A percentile compares a stretch with the other conserved stretches of the same genome.
Conservation (phyloP, 2,113 vertebrate species). For the Anguilla japonica region DNA sequence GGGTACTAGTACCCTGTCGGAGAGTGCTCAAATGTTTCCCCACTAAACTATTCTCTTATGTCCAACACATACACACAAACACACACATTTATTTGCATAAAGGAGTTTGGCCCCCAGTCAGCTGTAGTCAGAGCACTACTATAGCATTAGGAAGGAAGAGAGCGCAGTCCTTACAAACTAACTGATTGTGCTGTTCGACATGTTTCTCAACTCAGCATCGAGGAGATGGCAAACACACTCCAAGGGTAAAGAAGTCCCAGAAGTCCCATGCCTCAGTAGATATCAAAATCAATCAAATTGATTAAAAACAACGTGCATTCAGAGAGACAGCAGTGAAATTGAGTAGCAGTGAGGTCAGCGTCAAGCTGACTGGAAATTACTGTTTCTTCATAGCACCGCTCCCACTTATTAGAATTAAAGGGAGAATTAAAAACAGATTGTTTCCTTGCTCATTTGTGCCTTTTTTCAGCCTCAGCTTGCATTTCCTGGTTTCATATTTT, state of each 20-base stretch:
- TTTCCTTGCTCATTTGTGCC: constrained; percentile 61
- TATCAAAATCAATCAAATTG: not conserved
- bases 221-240: not conserved
- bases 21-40: too few relatives aligned
- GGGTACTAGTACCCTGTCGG: too few relatives aligned
- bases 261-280: not conserved
- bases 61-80: too few relatives aligned
- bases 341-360: not conserved
- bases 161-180: too few relatives aligned
- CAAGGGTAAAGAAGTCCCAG: not conserved
- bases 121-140: too few relatives aligned
- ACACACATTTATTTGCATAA: too few relatives aligned
- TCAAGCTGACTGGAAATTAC: constrained; percentile 35
- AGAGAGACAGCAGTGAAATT: not conserved
- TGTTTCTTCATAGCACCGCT: constrained; percentile 32
- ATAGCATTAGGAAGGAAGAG: too few relatives aligned
- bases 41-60: too few relatives aligned
- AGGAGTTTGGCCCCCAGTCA: too few relatives aligned
- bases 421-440: constrained; percentile 60
- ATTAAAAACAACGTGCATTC: not conserved
- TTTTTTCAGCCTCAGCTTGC: constrained; percentile 66
- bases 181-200: too few relatives aligned
- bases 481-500: constrained; percentile 65
- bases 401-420: constrained; percentile 42
- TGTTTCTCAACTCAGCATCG: too few relatives aligned